phyloP scores from a whole-genome alignment of 2,888 invertebrate genomes.

The Lasioglossum vierecki region DNA sequence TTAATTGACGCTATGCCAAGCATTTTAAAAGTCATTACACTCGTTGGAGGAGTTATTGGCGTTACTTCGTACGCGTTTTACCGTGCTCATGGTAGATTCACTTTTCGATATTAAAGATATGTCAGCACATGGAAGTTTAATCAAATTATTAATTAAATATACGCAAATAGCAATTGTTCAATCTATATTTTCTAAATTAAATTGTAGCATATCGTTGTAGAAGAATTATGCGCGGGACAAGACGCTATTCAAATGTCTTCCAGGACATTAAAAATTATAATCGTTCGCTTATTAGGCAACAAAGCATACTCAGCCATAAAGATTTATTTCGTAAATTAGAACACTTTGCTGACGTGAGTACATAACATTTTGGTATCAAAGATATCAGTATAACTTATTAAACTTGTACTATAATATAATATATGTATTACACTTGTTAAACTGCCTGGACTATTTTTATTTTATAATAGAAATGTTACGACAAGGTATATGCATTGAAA shows the following conservation, averaged over 20 bases:
- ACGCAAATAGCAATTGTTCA: background rate
- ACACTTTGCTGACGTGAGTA: conserved; percentile 39
- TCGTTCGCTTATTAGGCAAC: conserved; percentile 16
- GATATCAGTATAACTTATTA: background rate
- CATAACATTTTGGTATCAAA: background rate
- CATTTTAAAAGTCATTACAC: conserved; percentile 15
- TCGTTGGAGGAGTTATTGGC: conserved; percentile 5
- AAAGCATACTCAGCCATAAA: conserved; percentile 50
- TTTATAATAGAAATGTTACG: conserved; percentile 46
- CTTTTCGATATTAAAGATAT: background rate
- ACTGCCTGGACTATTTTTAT: background rate
- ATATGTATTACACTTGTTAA: background rate
- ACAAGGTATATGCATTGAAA: conserved; percentile 46
- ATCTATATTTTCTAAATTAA: conserved; percentile 6
- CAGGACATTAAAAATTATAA: conserved; percentile 24
- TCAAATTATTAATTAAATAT: background rate
- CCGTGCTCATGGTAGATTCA: conserved; percentile 29
- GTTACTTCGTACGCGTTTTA: conserved; percentile 26
- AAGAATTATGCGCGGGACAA: background rate
- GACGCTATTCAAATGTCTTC: background rate
- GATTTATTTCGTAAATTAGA: conserved; percentile 31
- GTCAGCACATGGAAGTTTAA: background rate
- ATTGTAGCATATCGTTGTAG: conserved; percentile 26
- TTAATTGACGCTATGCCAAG: background rate
- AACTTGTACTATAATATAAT: too few species aligned